phyloP scores from a whole-genome alignment of 2,888 invertebrate genomes.

The Antheraea yamamai region DNA sequence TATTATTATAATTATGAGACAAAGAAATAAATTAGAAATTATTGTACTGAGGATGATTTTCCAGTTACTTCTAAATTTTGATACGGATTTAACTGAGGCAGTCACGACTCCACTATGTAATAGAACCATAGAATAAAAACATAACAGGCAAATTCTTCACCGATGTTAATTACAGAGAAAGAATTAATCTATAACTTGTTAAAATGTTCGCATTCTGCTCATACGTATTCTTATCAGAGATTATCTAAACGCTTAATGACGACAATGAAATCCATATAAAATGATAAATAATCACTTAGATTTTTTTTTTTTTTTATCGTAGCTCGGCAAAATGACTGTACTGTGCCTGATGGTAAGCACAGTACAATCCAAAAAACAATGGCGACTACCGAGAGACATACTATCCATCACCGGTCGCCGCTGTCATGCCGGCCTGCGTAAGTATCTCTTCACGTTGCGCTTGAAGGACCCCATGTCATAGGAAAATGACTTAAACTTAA shows the following conservation, averaged over 20 bases:
- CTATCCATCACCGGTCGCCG: too few relatives aligned
- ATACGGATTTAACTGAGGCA: background rate
- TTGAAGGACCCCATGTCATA: too few relatives aligned
- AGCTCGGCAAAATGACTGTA: too few relatives aligned
- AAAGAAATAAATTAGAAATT: background rate
- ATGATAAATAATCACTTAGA: background rate
- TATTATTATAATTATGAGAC: background rate
- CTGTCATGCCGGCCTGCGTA: too few relatives aligned
- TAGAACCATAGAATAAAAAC: too few relatives aligned
- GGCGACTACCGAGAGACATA: too few relatives aligned
- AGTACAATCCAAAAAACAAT: too few relatives aligned
- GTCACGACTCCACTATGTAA: background rate
- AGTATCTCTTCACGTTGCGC: too few relatives aligned
- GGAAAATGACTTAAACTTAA: too few relatives aligned
- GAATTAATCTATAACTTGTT: background rate
- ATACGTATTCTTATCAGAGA: slow-evolving; percentile 1
- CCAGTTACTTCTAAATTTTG: background rate
- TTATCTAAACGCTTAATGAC: slow-evolving; percentile 6
- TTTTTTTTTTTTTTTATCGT: too few relatives aligned
- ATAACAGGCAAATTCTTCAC: background rate
- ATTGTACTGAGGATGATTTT: background rate
- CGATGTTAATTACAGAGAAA: background rate
- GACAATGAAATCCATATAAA: slow-evolving; percentile 7
- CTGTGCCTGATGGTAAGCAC: too few relatives aligned
- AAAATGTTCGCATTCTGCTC: background rate